phyloP scores from a whole-genome alignment of 2,888 invertebrate species.

The Cybosia mesomella region DNA sequence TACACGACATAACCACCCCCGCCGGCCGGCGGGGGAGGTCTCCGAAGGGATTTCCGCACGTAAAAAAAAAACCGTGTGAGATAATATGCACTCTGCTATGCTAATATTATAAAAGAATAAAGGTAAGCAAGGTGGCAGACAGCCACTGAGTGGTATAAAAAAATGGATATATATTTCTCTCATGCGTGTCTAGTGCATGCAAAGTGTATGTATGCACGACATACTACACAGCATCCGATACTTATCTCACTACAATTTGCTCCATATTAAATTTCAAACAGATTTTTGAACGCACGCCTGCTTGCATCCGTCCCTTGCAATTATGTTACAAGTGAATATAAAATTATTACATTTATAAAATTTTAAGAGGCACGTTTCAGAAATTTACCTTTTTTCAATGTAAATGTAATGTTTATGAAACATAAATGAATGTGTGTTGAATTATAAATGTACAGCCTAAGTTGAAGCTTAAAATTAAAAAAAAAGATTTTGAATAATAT shows the following conservation, averaged over 20 bases:
- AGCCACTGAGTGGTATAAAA: too few species aligned
- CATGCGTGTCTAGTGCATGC: neutral
- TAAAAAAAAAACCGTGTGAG: neutral
- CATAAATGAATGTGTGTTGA: neutral
- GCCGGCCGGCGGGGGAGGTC: too few species aligned
- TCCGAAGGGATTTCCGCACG: too few species aligned
- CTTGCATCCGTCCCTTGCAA: constrained; percentile 50
- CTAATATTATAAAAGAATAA: neutral
- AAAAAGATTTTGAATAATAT: neutral
- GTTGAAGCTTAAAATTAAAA: neutral
- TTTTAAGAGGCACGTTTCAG: neutral
- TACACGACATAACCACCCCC: too few species aligned
- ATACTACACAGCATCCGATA: constrained; percentile 42
- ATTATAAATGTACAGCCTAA: too few species aligned
- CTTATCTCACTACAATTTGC: constrained; percentile 63
- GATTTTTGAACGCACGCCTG: constrained; percentile 65
- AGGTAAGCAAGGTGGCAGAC: too few species aligned
- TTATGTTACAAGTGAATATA: constrained; percentile 47
- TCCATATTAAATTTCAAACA: constrained; percentile 80
- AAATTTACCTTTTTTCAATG: constrained; percentile 22
- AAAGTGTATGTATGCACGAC: constrained; percentile 7
- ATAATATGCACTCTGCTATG: neutral
- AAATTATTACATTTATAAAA: constrained; percentile 13
- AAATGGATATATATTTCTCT: too few species aligned
- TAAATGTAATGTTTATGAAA: neutral